Conservation (phyloP, 1,140 invertebrate genomes). For the Rhyzopertha dominica region DNA sequence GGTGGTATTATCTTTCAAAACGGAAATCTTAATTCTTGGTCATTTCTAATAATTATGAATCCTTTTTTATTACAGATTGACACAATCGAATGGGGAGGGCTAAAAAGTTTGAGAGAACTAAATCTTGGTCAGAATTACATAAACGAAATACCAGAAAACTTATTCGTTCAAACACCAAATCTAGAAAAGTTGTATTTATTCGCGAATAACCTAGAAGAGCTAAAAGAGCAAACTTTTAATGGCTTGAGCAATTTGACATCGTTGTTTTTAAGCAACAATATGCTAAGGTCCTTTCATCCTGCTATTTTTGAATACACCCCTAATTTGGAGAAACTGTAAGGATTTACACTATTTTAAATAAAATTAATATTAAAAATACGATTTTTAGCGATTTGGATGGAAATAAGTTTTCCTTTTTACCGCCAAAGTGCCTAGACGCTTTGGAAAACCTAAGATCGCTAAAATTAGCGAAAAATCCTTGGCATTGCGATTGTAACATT, state of each 20-base stretch:
- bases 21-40: too few relatives aligned
- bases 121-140: conserved; percentile 41
- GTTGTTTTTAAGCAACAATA: conserved; percentile 41
- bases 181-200: conserved; percentile 41
- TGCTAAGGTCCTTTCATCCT: conserved; percentile 33
- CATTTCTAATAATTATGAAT: conserved; percentile 9
- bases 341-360: conserved; percentile 3
- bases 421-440: conserved; percentile 62
- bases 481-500: conserved; percentile 80
- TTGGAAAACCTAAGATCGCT: conserved; percentile 62
- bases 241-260: conserved; percentile 38
- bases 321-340: conserved; percentile 41
- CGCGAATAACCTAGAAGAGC: conserved; percentile 41
- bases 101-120: conserved; percentile 35
- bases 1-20: background rate
- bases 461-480: conserved; percentile 75
- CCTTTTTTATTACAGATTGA: conserved; percentile 27
- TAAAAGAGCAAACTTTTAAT: conserved; percentile 34
- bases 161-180: conserved; percentile 30
- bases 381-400: conserved; percentile 69
- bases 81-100: conserved; percentile 29
- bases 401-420: conserved; percentile 69
- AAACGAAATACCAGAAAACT: conserved; percentile 32
- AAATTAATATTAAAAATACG: too few relatives aligned
- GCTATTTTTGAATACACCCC: conserved; percentile 35